phyloP scores from a whole-genome alignment of 2,797 vertebrate genomes.

The Parotocinclus haroldoi region DNA sequence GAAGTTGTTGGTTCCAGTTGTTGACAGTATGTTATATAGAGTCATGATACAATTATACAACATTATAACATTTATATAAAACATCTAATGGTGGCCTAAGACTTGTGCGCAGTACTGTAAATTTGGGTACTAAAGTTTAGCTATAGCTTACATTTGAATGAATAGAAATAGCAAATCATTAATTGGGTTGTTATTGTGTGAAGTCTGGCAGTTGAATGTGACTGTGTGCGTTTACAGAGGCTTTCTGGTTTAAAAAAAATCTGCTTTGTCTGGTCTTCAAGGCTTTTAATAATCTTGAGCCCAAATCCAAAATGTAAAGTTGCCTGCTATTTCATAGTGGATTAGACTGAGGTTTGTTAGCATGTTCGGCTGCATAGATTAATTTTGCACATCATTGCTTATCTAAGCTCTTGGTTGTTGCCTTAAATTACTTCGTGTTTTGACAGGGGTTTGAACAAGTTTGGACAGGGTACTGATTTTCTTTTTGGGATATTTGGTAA shows the following conservation, averaged over 20 bases:
- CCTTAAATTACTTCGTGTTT: background rate
- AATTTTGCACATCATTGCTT: slow-evolving; percentile 17
- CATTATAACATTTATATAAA: too few species aligned
- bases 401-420: slow-evolving; percentile 3
- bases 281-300: background rate
- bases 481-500: too few species aligned
- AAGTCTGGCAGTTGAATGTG: background rate
- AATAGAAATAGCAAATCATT: too few species aligned
- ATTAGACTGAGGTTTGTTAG: background rate
- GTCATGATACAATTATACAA: too few species aligned
- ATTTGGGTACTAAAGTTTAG: too few species aligned
- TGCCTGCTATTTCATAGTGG: background rate
- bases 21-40: too few species aligned
- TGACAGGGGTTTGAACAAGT: too few species aligned
- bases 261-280: slow-evolving; percentile 19
- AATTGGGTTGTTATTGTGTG: background rate
- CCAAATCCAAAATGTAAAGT: background rate
- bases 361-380: background rate
- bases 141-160: too few species aligned
- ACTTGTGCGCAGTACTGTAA: too few species aligned
- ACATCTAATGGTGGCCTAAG: too few species aligned
- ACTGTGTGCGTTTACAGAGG: background rate
- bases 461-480: background rate
- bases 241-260: slow-evolving; percentile 6
- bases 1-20: too few species aligned